Base-by-base conservation (phyloP, 92 coral and sea anemone genomes). In the Pocillopora grandis region DNA sequence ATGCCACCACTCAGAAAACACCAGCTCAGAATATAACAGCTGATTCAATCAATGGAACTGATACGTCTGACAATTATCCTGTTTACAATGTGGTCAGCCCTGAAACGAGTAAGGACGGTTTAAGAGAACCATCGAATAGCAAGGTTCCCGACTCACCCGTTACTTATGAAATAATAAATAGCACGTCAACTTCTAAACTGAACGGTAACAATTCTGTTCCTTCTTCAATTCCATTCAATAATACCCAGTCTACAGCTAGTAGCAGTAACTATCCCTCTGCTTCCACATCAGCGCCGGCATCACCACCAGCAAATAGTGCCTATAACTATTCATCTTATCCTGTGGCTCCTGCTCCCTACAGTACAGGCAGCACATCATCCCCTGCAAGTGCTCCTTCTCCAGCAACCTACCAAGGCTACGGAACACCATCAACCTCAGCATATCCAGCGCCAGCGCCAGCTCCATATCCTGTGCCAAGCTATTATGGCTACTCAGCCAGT, bases 91-190 rank as follows among this genome's bases (percentile, higher is more conserved):
- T 83, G 5, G 73, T 72, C 27, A 67, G 55, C 13, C 73, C 80
- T 6, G 23, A 21, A 19, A 73, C 16, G n/a, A 56, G 16, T 15
- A 12, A 13, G 52, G 66, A 79, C 23, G n/a, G 4, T 37, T 15
- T 42, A 11, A 66, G 33, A 21, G 35, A 74, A 52, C 52, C 16
- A 35, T 72, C 71, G 13, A 42, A 61, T 14, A 72, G 62, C 49
- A 49, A 23, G 52, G 60, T 75, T 17, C 37, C 69, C 23, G 27
- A 83, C 36, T 83, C 86, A 2, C 86, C 86, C 27, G 17, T 83
- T 73, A 42, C 80, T 37, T 83, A 83, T 62, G 19, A 48, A 55
- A 62, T 73, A 49, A 65, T 83, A 21, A 72, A 72, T 80, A 73
- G 56, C 15, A 36, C 80, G 48, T 72, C 86, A 0, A 58, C 64